phyloP scores from a whole-genome alignment of 2,113 vertebrate species.

The Takifugu bimaculatus region DNA sequence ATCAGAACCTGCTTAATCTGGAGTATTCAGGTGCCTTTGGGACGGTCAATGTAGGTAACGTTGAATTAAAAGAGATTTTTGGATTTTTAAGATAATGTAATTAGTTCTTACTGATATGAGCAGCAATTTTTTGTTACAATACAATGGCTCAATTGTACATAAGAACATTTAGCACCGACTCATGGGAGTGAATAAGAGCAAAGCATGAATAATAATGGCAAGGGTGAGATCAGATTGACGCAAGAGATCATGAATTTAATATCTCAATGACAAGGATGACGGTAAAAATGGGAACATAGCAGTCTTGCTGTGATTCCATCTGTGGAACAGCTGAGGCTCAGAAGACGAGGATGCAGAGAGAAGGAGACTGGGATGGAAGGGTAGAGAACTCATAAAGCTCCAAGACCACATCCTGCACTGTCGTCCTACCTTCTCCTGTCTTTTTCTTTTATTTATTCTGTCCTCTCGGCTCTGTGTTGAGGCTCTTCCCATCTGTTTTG shows the following conservation, averaged over 20 bases:
- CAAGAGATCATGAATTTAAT: too few species aligned
- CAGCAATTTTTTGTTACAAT: too few species aligned
- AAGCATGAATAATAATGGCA: neutral
- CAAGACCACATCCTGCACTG: too few species aligned
- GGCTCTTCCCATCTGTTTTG: conserved; percentile 23
- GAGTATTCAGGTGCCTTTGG: neutral
- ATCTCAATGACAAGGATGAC: too few species aligned
- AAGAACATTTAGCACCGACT: too few species aligned
- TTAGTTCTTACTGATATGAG: too few species aligned
- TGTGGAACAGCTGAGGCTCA: conserved; percentile 55
- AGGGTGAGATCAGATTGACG: neutral
- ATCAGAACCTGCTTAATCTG: conserved; percentile 1
- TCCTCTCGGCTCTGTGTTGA: conserved; percentile 7
- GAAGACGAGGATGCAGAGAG: conserved; percentile 16
- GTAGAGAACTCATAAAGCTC: neutral
- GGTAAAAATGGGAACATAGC: neutral
- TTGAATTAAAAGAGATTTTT: too few species aligned
- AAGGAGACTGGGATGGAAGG: conserved; percentile 6
- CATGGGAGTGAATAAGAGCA: neutral
- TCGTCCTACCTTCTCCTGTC: too few species aligned
- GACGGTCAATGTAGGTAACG: too few species aligned
- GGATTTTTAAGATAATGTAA: too few species aligned
- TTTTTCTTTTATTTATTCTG: conserved; percentile 15
- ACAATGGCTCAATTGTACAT: too few species aligned
- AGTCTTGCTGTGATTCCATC: conserved; percentile 53